Base-by-base conservation (phyloP, 2,888 invertebrate species). In the Biston stratarius region DNA sequence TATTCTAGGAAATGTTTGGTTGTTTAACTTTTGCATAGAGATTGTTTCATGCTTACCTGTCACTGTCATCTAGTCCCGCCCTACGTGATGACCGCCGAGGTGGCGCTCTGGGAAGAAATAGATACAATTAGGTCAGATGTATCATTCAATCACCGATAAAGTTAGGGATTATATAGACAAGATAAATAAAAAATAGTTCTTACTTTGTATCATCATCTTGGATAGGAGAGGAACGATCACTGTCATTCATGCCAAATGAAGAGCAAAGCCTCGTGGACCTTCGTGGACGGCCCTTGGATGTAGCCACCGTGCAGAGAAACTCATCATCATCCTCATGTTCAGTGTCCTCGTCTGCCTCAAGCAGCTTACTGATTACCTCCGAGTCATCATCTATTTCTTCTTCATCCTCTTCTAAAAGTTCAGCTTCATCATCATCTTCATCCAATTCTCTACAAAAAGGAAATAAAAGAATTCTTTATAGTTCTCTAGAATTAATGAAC, bases 311-410 rank as follows among this genome's bases (percentile, higher is more conserved):
- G 61, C 86, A 87, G 56, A 81, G 81, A 71, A 86, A 89, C 36
- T 90, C 90, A 14, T 89, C 90, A 75, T 88, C 88, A 10, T 81
- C 82, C 52, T 88, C 87, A 2, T 79, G 79, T 38, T 68, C 77
- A 0, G 83, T 77, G 51, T 83, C 85, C 55, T 87, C 89, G 48
- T 92, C 92, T 0, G 86, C 91, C 63, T 92, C 89, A 14, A 90
- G 72, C n/a, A 92, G 76, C 69, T 91, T 91, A 74, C 88, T 90
- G 71, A 92, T 91, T 7, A 91, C 89, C 66, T 90, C 90, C 0
- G 88, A 85, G 53, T 91, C 91, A 78, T 92, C 92, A 74, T 92
- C 87, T 12, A 88, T 77, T 51, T 56, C 60, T 45, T 87, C 88
- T 45, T 87, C 81, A 55, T 24, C 86, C 52, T 81, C 81, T 60